phyloP scores from a whole-genome alignment of 2,797 vertebrate species.

The Poecilia picta region DNA sequence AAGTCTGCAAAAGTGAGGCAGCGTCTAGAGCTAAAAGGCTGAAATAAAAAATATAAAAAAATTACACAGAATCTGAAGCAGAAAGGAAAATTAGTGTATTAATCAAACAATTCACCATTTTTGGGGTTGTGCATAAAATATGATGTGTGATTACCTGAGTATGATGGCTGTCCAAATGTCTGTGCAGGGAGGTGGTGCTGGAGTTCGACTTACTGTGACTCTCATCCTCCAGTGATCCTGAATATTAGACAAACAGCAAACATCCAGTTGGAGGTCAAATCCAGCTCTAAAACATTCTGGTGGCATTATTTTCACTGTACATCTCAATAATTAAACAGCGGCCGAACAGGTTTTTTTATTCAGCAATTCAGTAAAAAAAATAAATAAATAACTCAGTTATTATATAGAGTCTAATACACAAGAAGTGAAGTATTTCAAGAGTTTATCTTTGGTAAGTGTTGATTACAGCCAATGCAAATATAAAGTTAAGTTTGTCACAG shows the following conservation, averaged over 20 bases:
- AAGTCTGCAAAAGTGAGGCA: background rate
- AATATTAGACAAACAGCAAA: conserved; percentile 28
- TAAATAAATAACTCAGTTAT: background rate
- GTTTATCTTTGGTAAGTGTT: background rate
- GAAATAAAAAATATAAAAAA: background rate
- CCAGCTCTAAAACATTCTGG: background rate
- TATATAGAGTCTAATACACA: background rate
- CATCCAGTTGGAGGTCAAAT: conserved; percentile 13
- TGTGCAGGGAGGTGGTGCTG: conserved; percentile 82
- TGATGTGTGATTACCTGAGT: conserved; percentile 85
- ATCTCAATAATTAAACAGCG: background rate
- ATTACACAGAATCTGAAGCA: background rate
- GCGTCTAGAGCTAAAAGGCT: background rate
- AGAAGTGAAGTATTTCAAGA: background rate
- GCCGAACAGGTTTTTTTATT: background rate
- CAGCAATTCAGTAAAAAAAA: background rate
- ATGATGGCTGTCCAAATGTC: conserved; percentile 90
- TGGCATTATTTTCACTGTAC: background rate
- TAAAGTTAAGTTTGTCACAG: background rate
- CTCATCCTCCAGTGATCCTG: conserved; percentile 88
- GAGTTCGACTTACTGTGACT: conserved; percentile 84
- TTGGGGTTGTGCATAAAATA: background rate
- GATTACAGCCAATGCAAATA: background rate
- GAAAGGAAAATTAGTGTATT: background rate
- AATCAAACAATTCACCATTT: background rate